phyloP scores from a whole-genome alignment of 2,888 invertebrate genomes.

The Tuta absoluta region DNA sequence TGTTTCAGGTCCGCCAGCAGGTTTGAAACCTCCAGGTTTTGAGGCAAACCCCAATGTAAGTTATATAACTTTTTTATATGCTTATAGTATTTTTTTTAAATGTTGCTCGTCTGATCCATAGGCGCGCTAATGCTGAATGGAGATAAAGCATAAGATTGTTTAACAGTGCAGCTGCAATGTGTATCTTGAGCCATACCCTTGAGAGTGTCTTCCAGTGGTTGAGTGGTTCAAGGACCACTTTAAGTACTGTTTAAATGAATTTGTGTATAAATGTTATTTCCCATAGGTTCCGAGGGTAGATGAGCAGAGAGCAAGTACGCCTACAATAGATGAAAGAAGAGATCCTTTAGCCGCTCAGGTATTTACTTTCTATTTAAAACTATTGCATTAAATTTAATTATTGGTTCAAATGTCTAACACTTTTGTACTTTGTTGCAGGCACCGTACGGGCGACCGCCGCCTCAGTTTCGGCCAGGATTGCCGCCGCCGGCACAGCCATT shows the following conservation, averaged over 20 bases:
- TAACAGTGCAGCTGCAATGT: too few relatives aligned
- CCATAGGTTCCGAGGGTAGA: conserved; percentile 62
- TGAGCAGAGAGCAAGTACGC: conserved; percentile 86
- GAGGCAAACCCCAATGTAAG: conserved; percentile 67
- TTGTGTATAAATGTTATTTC: not conserved
- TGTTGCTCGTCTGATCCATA: too few relatives aligned
- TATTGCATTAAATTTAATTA: too few relatives aligned
- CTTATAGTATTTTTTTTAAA: not conserved
- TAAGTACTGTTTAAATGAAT: not conserved
- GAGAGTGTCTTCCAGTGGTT: too few relatives aligned
- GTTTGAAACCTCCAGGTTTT: conserved; percentile 69
- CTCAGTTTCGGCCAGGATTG: conserved; percentile 54
- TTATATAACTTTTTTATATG: conserved; percentile 18
- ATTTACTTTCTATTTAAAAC: not conserved
- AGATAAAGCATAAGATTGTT: too few relatives aligned
- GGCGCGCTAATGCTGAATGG: too few relatives aligned
- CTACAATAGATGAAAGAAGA: conserved; percentile 84
- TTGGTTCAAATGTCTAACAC: not conserved
- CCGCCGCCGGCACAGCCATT: conserved; percentile 58
- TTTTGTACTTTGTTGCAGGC: conserved; percentile 42
- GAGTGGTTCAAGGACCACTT: too few relatives aligned
- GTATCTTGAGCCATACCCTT: too few relatives aligned
- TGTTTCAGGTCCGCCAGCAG: conserved; percentile 65
- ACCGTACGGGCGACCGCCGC: conserved; percentile 58
- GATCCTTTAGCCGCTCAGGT: conserved; percentile 67